Base-by-base conservation (phyloP, 53 echinoderm and acorn worm species). In the Pentamera pediparva region DNA sequence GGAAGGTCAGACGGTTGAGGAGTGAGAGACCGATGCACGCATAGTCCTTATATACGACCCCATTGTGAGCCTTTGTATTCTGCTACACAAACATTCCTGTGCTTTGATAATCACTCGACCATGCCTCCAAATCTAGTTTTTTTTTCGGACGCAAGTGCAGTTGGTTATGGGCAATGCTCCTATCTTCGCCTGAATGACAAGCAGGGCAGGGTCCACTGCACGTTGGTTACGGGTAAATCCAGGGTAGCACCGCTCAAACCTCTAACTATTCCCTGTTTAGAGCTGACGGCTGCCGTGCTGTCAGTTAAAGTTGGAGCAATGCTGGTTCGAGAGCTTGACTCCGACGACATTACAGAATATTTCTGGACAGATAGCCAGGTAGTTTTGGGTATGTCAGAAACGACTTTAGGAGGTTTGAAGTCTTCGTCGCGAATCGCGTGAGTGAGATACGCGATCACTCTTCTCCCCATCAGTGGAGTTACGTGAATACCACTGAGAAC, bases 121-220 rank as follows among this genome's bases (percentile, higher is more conserved):
- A n/a, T n/a, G n/a, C n/a, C n/a, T n/a, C n/a, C n/a, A n/a, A n/a
- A n/a, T n/a, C n/a, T n/a, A 9, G 73, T 73, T 32, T 61, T 73
- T 45, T 85, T 80, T 51, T 74, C 65, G 0, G 85, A 85, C 50
- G 85, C 85, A 17, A 79, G 79, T 34, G 2, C n/a, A 3, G 56
- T 24, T 54, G 85, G 65, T 3, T 85, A 80, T 56, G 86, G 80
- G 5, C 86, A 85, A 58, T 85, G 86, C 28, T 37, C 80, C 11
- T 80, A 85, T 53, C 50, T 85, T 79, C 65, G 79, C 36, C 71
- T 34, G 80, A 80, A 28, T 52, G 54, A 24, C 5, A 32, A 37
- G 70, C 59, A 28, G 80, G 53, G 19, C 39, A 37, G 38, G 50
- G 50, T 50, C 2, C 50, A 50, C 50, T 50, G 50, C 7, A 22